Evolutionary conservation across 2,797 vertebrate genomes (phyloP).

Genomic region (Acropternis orthonyx): DNA sequence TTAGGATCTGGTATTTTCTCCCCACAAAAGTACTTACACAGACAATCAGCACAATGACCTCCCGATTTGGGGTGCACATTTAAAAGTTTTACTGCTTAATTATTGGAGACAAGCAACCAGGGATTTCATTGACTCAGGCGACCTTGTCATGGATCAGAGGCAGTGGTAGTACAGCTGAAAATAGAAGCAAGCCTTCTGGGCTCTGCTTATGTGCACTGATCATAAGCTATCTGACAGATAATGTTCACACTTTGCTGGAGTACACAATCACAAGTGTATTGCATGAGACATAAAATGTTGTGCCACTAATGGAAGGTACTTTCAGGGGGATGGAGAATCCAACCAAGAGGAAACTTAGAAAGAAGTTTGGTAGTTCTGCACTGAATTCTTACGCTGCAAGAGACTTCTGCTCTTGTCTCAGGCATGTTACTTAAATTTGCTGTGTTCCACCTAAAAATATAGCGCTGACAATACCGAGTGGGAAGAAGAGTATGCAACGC

Average conservation of each 20-base stretch:
- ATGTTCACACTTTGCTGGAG: background rate
- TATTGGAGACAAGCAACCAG: slow-evolving; percentile 11
- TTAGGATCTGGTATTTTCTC: background rate
- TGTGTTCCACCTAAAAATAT: background rate
- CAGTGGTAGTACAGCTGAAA: slow-evolving; percentile 4
- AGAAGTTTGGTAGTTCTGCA: background rate
- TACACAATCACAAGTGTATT: background rate
- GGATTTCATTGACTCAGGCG: background rate
- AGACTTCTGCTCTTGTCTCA: background rate
- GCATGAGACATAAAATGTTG: background rate
- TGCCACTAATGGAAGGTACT: background rate
- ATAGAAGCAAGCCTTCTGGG: slow-evolving; percentile 21
- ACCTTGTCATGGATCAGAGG: slow-evolving; percentile 40
- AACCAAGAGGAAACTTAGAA: background rate
- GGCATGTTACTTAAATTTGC: background rate
- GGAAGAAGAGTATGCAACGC: background rate
- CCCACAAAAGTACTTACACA: background rate
- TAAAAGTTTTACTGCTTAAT: slow-evolving; percentile 35
- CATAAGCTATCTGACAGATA: background rate
- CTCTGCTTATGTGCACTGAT: background rate
- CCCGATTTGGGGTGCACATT: background rate
- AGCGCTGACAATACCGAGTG: background rate
- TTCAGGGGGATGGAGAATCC: background rate
- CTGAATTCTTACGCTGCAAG: background rate
- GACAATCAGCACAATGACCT: background rate